Conservation (phyloP, 1,140 invertebrate genomes). For the Musca domestica region DNA sequence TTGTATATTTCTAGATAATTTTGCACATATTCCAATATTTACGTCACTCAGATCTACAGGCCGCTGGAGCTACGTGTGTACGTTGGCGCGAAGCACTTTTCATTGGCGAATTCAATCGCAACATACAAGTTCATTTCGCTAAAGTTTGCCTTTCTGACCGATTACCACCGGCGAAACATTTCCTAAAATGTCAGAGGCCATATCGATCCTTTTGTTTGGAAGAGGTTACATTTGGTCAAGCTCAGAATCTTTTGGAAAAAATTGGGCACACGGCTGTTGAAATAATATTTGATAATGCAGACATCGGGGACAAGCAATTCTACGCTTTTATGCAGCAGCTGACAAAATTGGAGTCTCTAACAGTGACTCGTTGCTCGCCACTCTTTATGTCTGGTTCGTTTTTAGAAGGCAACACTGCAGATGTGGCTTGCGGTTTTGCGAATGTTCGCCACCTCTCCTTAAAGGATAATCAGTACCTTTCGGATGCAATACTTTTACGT, state of each 20-base stretch:
- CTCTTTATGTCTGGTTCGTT: constrained; percentile 70
- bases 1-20: constrained; percentile 57
- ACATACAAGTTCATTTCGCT: constrained; percentile 58
- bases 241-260: constrained; percentile 50
- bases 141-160: constrained; percentile 58
- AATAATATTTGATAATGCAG: constrained; percentile 59
- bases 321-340: constrained; percentile 60
- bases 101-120: constrained; percentile 58
- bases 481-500: constrained; percentile 68
- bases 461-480: constrained; percentile 66
- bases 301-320: constrained; percentile 64
- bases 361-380: constrained; percentile 65
- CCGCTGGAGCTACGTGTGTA: constrained; percentile 60
- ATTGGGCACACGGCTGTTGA: constrained; percentile 52
- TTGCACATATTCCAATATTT: constrained; percentile 64
- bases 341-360: constrained; percentile 59
- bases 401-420: constrained; percentile 58
- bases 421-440: constrained; percentile 56
- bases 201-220: constrained; percentile 61
- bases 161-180: constrained; percentile 54
- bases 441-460: constrained; percentile 63
- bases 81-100: constrained; percentile 62
- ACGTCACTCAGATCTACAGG: constrained; percentile 60
- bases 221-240: constrained; percentile 60
- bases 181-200: constrained; percentile 55